Conservation (phyloP, 2,888 invertebrate genomes). For the Rambutsinella grinnellia region DNA sequence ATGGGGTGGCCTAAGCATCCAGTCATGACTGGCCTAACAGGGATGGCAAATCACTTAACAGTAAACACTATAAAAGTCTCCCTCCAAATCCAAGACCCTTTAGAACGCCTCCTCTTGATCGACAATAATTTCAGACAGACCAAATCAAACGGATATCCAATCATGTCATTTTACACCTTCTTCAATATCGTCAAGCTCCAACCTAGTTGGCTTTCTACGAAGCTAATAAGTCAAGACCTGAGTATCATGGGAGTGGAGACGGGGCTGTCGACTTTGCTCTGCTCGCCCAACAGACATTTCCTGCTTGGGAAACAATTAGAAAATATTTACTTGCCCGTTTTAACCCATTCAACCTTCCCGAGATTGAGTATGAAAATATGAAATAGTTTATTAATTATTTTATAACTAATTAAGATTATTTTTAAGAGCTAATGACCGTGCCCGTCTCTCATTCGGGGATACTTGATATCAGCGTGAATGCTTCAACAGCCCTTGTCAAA, state of each 20-base stretch:
- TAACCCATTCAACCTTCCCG: not conserved
- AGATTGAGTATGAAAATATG: not conserved
- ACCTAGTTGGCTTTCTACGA: not conserved
- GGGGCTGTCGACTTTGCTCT: constrained; percentile 1
- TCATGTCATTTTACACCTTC: not conserved
- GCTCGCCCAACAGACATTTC: constrained; percentile 1
- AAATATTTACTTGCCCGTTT: constrained; percentile 13
- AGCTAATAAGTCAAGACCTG: not conserved
- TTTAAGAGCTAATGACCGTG: constrained; percentile 18
- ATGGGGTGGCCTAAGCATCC: constrained; percentile 37
- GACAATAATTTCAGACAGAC: constrained; percentile 9
- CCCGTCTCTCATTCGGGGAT: constrained; percentile 18
- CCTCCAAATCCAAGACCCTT: constrained; percentile 3
- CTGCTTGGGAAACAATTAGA: constrained; percentile 9
- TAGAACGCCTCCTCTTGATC: constrained; percentile 6
- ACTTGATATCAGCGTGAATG: constrained; percentile 23
- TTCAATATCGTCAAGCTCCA: not conserved
- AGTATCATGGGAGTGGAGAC: not conserved
- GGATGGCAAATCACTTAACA: constrained; percentile 36
- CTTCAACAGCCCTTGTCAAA: constrained; percentile 1
- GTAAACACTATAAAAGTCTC: not conserved
- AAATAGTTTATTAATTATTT: not conserved
- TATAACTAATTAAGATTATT: not conserved
- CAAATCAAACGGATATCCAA: not conserved
- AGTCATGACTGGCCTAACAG: constrained; percentile 11